Percentiles rank a stretch among this genome's conserved stretches.
Conservation (phyloP, 1,140 invertebrate species). For the Pinna nobilis region DNA sequence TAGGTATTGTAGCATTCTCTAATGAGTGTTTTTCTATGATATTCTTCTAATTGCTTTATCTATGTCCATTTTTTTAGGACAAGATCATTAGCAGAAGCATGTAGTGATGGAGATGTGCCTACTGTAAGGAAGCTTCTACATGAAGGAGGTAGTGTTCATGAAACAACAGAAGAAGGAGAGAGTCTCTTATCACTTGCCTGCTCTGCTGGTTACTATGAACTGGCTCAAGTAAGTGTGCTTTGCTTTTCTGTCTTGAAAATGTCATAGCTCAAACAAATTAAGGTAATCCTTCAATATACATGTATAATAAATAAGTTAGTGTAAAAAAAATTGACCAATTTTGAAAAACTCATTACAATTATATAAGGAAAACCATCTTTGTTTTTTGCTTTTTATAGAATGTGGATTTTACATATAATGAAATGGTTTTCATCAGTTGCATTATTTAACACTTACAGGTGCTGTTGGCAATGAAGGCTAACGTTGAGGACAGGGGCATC, state of each 20-base stretch:
- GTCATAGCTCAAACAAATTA: no score
- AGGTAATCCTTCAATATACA: no score
- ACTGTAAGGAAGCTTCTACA: slow-evolving; percentile 88
- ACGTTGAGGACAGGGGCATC: slow-evolving; percentile 96
- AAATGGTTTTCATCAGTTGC: no score
- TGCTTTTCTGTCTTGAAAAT: no score
- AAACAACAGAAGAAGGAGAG: slow-evolving; percentile 97
- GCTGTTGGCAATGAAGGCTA: slow-evolving; percentile 95
- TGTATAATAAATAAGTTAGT: no score
- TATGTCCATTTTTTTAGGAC: slow-evolving; percentile 55
- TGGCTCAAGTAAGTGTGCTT: slow-evolving; percentile 84
- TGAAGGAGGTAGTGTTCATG: slow-evolving; percentile 95
- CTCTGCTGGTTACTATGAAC: slow-evolving; percentile 97
- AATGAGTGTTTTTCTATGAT: no score
- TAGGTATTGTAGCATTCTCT: no score
- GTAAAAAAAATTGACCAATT: no score
- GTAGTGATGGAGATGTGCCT: slow-evolving; percentile 93
- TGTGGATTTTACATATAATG: background rate
- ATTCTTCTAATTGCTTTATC: no score
- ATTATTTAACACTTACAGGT: slow-evolving; percentile 84
- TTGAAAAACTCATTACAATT: no score
- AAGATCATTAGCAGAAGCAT: slow-evolving; percentile 88
- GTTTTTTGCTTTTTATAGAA: background rate
- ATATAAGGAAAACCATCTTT: no score
- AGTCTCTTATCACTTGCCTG: slow-evolving; percentile 98